Evolutionary conservation across 2,797 vertebrate species (phyloP), one percentile per base, ranked within the genome.

Genomic region (Xiphorhynchus erythropygius): DNA sequence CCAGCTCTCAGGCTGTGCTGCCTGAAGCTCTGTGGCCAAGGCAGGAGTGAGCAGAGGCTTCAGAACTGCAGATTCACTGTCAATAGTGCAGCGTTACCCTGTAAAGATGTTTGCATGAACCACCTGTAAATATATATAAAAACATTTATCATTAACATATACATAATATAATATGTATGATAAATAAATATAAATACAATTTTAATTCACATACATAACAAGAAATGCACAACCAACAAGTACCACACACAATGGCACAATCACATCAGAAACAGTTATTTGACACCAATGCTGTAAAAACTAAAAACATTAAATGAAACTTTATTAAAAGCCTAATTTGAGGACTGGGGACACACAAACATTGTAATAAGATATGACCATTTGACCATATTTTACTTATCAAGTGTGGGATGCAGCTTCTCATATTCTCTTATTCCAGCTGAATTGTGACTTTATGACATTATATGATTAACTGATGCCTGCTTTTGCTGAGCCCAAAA

Each of bases 101-200:
- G 2, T 22, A 3, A 23, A 21, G 68, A 5, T 27, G 9, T 7
- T 64, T 57, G 4, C 37, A 32, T 53, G 11, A 49, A 24, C 2
- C 22, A 4, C 7, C 27, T 10, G 4, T 70, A 23, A 15, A 14
- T 10, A 35, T 15, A 6, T 0, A 9, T 3, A 9, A 22, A 32
- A 67, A n/a, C 33, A 33, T 59, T 12, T 13, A 5, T 9, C 3
- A 17, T 4, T 1, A 52, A 4, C 0, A 47, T 15, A 53, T 30
- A 8, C 3, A 0, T 24, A 17, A n/a, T n/a, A 1, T 4, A 11
- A 0, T 10, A 13, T 14, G 24, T 22, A 25, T 14, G 47, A 25
- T 25, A 49, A 25, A 25, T 49, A 49, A 49, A 49, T 27, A 49
- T 25, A 47, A 13, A 47, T 25, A 25, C 14, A 25, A 32, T 56